Conservation (phyloP, 2,113 vertebrate species). For the Corythornis vintsioides region DNA sequence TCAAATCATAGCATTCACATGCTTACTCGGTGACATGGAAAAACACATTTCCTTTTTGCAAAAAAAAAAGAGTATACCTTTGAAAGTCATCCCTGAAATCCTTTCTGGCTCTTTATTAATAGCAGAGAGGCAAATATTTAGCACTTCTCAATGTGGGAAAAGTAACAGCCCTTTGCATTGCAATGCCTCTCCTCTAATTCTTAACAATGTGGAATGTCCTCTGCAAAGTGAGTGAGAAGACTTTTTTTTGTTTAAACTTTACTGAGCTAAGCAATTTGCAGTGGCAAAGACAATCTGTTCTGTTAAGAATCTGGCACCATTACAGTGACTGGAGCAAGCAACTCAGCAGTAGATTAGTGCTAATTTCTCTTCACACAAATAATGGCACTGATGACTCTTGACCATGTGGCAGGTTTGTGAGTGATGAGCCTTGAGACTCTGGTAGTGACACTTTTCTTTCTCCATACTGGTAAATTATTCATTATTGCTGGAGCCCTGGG, state of each 20-base stretch:
- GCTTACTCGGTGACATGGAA: not conserved
- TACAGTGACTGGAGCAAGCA: conserved; percentile 54
- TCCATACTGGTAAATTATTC: conserved; percentile 74
- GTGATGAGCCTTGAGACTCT: conserved; percentile 73
- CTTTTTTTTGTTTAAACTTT: not conserved
- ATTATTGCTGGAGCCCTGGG: conserved; percentile 70
- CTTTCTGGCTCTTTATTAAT: not conserved
- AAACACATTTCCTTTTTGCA: not conserved
- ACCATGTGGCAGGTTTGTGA: conserved; percentile 75
- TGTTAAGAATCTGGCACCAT: conserved; percentile 51
- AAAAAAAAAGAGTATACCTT: not conserved
- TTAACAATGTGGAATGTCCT: not conserved
- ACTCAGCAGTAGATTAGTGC: conserved; percentile 42
- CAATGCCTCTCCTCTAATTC: not conserved
- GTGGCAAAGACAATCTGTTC: conserved; percentile 53
- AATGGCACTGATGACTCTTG: conserved; percentile 72
- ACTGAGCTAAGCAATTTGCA: conserved; percentile 29
- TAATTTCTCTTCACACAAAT: conserved; percentile 71
- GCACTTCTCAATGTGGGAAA: not conserved
- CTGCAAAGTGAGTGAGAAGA: not conserved
- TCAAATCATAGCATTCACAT: not conserved
- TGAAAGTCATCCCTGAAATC: not conserved
- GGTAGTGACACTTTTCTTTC: conserved; percentile 73
- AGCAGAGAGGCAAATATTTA: not conserved
- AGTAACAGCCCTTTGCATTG: not conserved